Evolutionary conservation across 1,140 invertebrate genomes (phyloP), one percentile per base, ranked within the genome.

Genomic region (Sycophaga agraensis): DNA sequence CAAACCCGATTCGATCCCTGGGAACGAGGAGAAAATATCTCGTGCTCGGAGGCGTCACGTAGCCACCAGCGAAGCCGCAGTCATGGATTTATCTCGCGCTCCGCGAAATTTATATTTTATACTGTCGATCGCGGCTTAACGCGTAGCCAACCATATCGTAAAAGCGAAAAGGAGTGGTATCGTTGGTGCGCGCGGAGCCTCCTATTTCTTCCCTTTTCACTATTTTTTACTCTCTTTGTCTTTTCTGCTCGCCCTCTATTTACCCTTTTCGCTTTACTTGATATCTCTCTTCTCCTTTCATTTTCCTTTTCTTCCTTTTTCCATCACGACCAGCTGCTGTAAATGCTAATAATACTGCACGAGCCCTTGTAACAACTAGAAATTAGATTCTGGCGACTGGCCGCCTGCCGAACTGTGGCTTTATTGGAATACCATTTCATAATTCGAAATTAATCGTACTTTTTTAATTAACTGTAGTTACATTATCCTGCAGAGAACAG

Each of bases 21-120:
- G 5, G 39, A 58, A 65, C 45, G 50, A 57, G 40, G 50, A 60
- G 49, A 65, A 63, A 60, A 66, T 63, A 62, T 59, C 59, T 61
- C 53, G 40, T 48, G 49, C 66, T 51, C 45, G 58, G 54, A 56
- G 59, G 54, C 65, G 65, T 68, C 66, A 65, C 64, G 64, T 66
- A 56, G 28, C 35, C 21, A 19, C 11, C 35, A 24, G 3, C 14
- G 7, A 8, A 6, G 21, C 14, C 19, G 35, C 16, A n/a, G 31
- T 26, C 46, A 45, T 65, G 40, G 54, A 70, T 70, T 65, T 66
- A 70, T 68, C 66, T 66, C 60, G 57, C 51, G 54, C 50, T 54
- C 55, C 46, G 53, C 46, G 56, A 63, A 70, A 66, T 68, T 68
- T 70, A 70, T 68, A 70, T 70, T 70, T 70, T 62, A 69, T 67